Base-by-base conservation (phyloP, 2,888 invertebrate species). In the Meliscaeva auricollis region DNA sequence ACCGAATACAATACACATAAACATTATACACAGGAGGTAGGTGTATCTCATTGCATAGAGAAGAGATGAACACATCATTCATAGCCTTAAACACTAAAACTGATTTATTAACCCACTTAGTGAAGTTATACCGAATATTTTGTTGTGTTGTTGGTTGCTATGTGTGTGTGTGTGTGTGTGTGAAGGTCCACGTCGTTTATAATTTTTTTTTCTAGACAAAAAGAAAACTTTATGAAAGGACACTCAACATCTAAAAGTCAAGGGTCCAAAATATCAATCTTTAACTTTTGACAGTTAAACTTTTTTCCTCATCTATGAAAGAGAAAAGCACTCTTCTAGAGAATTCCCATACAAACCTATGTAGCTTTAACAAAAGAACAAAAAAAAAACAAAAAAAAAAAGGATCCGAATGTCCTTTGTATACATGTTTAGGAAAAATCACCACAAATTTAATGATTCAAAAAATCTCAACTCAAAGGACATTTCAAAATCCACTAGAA, bases 361-460 rank as follows among this genome's bases (percentile, higher is more conserved):
- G 4, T 26, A 9, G n/a, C n/a, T n/a, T n/a, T n/a, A n/a, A n/a
- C n/a, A n/a, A n/a, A n/a, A n/a, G n/a, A n/a, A n/a, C n/a, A n/a
- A n/a, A n/a, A n/a, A n/a, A n/a, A n/a, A n/a, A n/a, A n/a, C n/a
- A n/a, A n/a, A n/a, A n/a, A n/a, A n/a, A 41, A 17, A 11, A 30
- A 15, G 30, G 15, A 9, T 15, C 15, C 30, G 30, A 30, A 54
- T 4, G 54, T 54, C 4, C 0, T n/a, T 9, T 30, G 3, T 52
- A 22, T 13, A 22, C 11, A 48, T 26, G 4, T 26, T 26, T 3
- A 26, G 4, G 22, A 50, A 60, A 82, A 77, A 60, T 66, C 38
- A 77, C 73, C 72, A 54, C 54, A 78, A 62, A 83, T 68, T 72
- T 68, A 77, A 82, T 72, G 68, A 73, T 66, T 74, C 35, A 52